phyloP scores from a whole-genome alignment of 1,140 invertebrate genomes.

The Aphidius gifuensis region DNA sequence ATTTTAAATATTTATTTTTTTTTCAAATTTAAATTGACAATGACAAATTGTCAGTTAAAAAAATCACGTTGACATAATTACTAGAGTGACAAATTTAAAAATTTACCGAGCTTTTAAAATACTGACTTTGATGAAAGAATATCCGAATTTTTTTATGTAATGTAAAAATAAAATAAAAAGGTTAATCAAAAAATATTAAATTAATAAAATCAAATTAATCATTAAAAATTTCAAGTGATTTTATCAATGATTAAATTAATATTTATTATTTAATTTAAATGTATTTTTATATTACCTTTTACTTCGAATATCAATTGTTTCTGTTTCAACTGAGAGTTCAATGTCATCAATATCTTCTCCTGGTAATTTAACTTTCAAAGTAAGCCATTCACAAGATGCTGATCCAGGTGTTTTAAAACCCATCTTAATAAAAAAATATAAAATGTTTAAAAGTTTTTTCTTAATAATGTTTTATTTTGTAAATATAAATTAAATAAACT shows the following conservation, averaged over 20 bases:
- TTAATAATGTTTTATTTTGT: no score
- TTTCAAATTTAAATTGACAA: no score
- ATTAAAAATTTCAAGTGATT: background rate
- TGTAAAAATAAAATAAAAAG: no score
- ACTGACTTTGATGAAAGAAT: no score
- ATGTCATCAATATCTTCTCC: constrained; percentile 66
- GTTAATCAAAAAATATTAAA: no score
- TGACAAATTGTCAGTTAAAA: no score
- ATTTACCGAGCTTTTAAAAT: no score
- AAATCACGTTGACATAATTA: no score
- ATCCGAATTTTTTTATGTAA: no score
- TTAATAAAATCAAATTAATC: constrained; percentile 21
- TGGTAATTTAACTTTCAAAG: constrained; percentile 71
- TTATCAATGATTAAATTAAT: background rate
- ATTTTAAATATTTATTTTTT: no score
- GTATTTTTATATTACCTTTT: constrained; percentile 44
- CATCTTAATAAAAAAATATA: constrained; percentile 60
- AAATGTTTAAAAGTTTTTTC: background rate
- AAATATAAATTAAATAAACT: no score
- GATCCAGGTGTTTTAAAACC: constrained; percentile 77
- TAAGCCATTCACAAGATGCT: constrained; percentile 82
- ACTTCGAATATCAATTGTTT: constrained; percentile 65
- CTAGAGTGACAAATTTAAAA: no score
- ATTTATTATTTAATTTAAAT: background rate
- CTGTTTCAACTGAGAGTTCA: constrained; percentile 68